Evolutionary conservation across 2,888 invertebrate genomes (phyloP).

Genomic region (Monoplex corrugatus): DNA sequence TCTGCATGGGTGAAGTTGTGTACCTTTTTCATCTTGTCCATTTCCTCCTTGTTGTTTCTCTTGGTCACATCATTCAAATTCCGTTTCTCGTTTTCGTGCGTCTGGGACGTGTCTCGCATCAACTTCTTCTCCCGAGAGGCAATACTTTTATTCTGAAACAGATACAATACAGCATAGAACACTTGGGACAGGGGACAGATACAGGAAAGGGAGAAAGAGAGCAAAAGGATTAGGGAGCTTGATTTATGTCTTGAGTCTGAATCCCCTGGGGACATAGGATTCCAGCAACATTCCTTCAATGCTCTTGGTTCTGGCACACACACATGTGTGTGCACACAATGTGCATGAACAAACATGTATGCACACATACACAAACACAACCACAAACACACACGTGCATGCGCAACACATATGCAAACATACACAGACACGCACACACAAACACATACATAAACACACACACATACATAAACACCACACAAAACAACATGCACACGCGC

Average conservation of each 20-base stretch:
- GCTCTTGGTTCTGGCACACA: too few species aligned
- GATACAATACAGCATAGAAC: background rate
- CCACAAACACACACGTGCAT: background rate
- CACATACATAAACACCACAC: background rate
- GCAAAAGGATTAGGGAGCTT: too few species aligned
- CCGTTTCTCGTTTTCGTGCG: conserved; percentile 96
- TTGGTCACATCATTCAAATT: conserved; percentile 95
- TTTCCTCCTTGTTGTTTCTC: conserved; percentile 96
- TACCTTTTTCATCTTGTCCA: conserved; percentile 94
- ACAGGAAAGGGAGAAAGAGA: too few species aligned
- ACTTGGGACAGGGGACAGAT: too few species aligned
- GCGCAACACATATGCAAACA: background rate
- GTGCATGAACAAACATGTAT: too few species aligned
- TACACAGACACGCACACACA: background rate
- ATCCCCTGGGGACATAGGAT: background rate
- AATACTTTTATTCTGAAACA: conserved; percentile 90
- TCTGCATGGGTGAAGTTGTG: too few species aligned
- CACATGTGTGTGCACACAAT: too few species aligned
- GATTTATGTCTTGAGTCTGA: background rate
- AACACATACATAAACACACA: background rate
- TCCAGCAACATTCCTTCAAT: too few species aligned
- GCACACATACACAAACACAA: background rate
- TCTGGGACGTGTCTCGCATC: conserved; percentile 92
- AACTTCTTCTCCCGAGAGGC: conserved; percentile 94
- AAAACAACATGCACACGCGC: too few species aligned